A percentile compares a stretch with the other conserved stretches of the same genome.
These are phyloP conservation scores for Fukomys damarensis DNA, from an alignment of 2,113 vertebrate genomes.

Conservation along the genomic window DNA sequence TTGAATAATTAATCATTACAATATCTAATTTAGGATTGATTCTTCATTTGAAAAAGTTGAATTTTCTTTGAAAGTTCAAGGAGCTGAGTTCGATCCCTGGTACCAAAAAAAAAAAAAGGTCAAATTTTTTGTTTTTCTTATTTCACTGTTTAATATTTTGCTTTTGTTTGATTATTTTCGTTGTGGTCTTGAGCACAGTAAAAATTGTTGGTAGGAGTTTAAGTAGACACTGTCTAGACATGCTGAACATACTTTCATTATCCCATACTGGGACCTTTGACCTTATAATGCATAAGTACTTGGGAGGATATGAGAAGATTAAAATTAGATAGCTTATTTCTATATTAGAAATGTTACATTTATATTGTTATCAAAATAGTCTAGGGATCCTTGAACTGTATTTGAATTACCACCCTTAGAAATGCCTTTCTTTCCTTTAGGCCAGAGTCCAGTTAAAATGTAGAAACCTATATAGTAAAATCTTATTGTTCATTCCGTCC, in stretches of 20 bases:
- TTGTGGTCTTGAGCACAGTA: constrained; percentile 7
- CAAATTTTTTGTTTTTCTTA: background rate
- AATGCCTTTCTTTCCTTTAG: background rate
- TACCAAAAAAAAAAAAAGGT: too few species aligned
- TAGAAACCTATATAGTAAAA: background rate
- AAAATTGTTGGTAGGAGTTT: background rate
- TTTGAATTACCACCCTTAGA: background rate
- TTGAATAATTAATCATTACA: background rate
- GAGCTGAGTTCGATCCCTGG: too few species aligned
- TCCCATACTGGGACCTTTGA: background rate
- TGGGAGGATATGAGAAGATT: background rate
- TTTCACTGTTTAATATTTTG: background rate
- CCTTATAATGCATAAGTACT: background rate
- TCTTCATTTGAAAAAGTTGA: background rate
- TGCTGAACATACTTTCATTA: background rate
- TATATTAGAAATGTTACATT: background rate
- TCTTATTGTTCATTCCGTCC: background rate
- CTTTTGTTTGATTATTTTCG: constrained; percentile 12
- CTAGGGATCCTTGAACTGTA: background rate
- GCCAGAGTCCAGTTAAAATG: constrained; percentile 9
- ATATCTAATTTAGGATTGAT: background rate
- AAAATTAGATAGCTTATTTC: background rate
- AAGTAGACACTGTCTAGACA: background rate
- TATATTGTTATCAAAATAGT: background rate
- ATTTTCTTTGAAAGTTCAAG: too few species aligned